A percentile compares a stretch with the other conserved stretches of the same genome.
These are phyloP conservation scores for Notodonta dromedarius DNA, from an alignment of 2,888 invertebrate species.

Conservation along the genomic window DNA sequence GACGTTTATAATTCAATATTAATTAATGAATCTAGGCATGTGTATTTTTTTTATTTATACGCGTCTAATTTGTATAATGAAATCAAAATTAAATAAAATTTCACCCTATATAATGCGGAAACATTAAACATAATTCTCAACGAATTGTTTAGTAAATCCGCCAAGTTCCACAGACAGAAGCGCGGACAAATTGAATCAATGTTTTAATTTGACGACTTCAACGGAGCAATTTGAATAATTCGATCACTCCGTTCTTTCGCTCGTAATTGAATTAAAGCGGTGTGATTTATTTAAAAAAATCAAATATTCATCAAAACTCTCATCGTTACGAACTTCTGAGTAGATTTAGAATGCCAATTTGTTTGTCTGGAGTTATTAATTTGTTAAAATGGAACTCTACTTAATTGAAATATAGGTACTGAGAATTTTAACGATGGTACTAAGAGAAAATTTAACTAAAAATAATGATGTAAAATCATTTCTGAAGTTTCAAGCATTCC, in stretches of 20 bases:
- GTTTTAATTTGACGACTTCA: constrained; percentile 65
- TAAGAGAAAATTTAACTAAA: no score
- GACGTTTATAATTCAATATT: no score
- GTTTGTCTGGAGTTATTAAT: constrained; percentile 18
- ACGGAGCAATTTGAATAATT: constrained; percentile 71
- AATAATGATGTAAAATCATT: no score
- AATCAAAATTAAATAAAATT: neutral
- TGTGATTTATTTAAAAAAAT: constrained; percentile 55
- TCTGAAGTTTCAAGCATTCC: no score
- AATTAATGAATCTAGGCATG: no score
- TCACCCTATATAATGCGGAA: neutral
- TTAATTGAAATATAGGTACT: constrained; percentile 4
- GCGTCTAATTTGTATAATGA: no score
- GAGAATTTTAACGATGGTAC: no score
- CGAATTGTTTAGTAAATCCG: constrained; percentile 30
- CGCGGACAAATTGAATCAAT: constrained; percentile 62
- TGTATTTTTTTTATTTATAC: no score
- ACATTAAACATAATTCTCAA: constrained; percentile 6
- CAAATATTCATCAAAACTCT: constrained; percentile 58
- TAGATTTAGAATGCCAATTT: constrained; percentile 31
- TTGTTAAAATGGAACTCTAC: constrained; percentile 1
- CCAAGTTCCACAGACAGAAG: constrained; percentile 33
- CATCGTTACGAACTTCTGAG: constrained; percentile 31
- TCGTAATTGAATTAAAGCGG: constrained; percentile 55
- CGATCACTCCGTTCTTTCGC: constrained; percentile 63